phyloP scores from a whole-genome alignment of 2,888 invertebrate species.

The Carpatolechia fugitivella region DNA sequence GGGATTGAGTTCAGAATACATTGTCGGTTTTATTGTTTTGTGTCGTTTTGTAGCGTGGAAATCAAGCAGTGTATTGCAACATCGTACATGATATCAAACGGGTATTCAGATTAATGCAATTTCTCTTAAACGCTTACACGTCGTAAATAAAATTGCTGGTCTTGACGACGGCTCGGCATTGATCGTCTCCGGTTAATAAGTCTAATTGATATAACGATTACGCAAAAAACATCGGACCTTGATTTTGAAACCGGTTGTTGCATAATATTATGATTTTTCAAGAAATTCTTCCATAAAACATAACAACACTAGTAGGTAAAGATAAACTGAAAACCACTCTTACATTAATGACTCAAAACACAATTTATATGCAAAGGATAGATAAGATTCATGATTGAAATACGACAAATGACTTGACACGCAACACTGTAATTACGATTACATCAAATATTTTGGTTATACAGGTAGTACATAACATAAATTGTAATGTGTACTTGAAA shows the following conservation, averaged over 20 bases:
- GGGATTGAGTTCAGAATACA: slow-evolving; percentile 38
- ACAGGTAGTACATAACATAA: neutral
- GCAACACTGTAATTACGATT: slow-evolving; percentile 58
- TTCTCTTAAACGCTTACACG: slow-evolving; percentile 79
- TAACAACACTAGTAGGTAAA: too few relatives aligned
- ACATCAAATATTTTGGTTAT: neutral
- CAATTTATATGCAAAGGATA: slow-evolving; percentile 49
- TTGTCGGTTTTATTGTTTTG: slow-evolving; percentile 36
- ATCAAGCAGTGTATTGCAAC: slow-evolving; percentile 72
- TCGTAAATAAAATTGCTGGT: slow-evolving; percentile 78
- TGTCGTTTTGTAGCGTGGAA: slow-evolving; percentile 33
- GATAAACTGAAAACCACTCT: slow-evolving; percentile 28
- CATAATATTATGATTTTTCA: neutral
- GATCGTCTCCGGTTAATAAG: slow-evolving; percentile 58
- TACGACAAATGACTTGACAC: slow-evolving; percentile 61
- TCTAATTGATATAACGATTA: slow-evolving; percentile 63
- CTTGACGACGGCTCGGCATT: slow-evolving; percentile 49
- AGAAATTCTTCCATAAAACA: neutral
- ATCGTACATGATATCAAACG: slow-evolving; percentile 76
- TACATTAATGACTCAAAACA: slow-evolving; percentile 39
- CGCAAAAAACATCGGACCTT: slow-evolving; percentile 35
- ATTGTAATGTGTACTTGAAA: neutral
- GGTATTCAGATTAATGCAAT: slow-evolving; percentile 79
- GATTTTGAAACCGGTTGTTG: slow-evolving; percentile 24
- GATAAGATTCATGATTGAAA: slow-evolving; percentile 55